A percentile compares a stretch with the other conserved stretches of the same genome.
Conservation (phyloP, 1,140 invertebrate genomes). For the Muscidifurax raptorellus region DNA sequence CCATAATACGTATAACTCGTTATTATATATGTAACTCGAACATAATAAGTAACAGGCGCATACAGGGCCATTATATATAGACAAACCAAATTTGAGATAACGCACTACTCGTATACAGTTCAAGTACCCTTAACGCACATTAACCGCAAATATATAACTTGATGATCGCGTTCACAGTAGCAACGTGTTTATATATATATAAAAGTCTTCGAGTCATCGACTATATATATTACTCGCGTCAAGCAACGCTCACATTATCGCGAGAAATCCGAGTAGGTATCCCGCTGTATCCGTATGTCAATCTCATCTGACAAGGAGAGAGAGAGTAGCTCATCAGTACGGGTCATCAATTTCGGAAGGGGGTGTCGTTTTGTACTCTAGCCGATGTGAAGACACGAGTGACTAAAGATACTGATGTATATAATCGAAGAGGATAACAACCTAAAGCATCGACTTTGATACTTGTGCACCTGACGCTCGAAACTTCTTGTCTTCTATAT, state of each 20-base stretch:
- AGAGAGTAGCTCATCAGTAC: neutral
- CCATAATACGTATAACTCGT: no score
- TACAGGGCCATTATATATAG: no score
- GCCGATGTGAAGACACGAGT: neutral
- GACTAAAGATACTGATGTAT: neutral
- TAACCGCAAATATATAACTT: no score
- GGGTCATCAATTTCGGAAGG: neutral
- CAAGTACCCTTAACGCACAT: no score
- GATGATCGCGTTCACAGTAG: no score
- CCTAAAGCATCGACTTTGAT: neutral
- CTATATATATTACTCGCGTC: neutral
- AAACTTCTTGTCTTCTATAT: no score
- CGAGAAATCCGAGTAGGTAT: neutral
- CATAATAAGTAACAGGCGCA: no score
- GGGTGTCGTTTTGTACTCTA: neutral
- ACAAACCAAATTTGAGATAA: no score
- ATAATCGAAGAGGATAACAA: neutral
- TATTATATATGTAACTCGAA: no score
- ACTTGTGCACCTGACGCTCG: no score
- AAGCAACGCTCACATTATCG: neutral
- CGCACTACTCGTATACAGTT: no score
- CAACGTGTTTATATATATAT: no score
- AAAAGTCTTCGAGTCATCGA: neutral
- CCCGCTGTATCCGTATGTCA: neutral
- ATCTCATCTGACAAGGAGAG: neutral